Base-by-base conservation (phyloP, 2,888 invertebrate genomes). In the Patella pellucida region DNA sequence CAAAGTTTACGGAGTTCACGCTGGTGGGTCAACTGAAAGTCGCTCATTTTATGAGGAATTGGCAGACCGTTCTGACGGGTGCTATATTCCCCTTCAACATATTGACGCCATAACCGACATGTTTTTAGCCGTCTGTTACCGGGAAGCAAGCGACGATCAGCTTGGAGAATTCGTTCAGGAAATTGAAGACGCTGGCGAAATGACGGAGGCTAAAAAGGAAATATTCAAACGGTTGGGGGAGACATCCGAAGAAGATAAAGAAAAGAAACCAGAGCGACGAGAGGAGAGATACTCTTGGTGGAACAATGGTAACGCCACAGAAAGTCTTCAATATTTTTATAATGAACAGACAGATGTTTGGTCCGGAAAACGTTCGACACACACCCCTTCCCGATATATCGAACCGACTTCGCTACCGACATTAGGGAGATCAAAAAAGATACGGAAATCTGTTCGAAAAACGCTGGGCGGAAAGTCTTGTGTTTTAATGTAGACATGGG, bases 71-170 rank as follows among this genome's bases (percentile, higher is more conserved):
- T 84, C 88, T 5, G 87, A 85, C 1, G 89, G 89, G 1, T 87
- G 84, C 68, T 85, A 87, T 74, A 78, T 89, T 16, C 80, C 78
- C 19, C 81, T 89, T 11, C 80, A 74, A n/a, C 83, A 89, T 75
- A 87, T 89, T 73, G 80, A 79, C 69, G 81, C 88, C 62, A 89
- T 89, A 73, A 87, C 86, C 71, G 88, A 89, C 77, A 89, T 89
- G 89, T 89, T 89, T 74, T 79, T 89, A 19, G 89, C 89, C 73
- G 88, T 88, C 23, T 88, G 89, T 76, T 88, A 88, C 77, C 81
- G 83, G 2, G 87, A 87, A 71, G 80, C 85, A 0, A 76, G 81
- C 27, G 81, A 79, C 7, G 84, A 81, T 27, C 86, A 87, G 77
- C 75, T 88, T 27, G 84, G 85, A 23, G 84, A 83, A 9, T 88